phyloP scores from a whole-genome alignment of 2,888 invertebrate genomes.

The Conomelus anceps region DNA sequence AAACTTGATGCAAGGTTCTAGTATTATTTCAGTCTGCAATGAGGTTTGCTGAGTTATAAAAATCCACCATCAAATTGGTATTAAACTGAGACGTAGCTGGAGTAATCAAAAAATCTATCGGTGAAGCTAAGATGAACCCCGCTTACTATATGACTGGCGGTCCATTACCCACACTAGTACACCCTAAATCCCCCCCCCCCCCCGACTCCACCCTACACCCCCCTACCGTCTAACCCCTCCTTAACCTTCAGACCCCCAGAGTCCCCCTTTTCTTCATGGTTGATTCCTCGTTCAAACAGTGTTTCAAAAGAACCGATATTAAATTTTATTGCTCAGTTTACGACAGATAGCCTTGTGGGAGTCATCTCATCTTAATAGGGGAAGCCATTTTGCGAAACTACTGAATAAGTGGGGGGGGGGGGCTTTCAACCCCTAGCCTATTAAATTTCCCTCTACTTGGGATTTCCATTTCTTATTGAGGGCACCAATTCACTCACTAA shows the following conservation, averaged over 20 bases:
- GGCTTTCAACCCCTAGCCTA: too few species aligned
- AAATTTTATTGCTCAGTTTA: background rate
- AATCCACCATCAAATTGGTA: background rate
- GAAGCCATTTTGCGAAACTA: background rate
- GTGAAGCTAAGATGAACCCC: background rate
- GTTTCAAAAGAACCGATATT: background rate
- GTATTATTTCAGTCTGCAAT: background rate
- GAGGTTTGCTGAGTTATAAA: background rate
- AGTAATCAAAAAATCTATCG: background rate
- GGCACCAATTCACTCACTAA: background rate
- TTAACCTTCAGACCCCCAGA: too few species aligned
- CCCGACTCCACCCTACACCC: background rate
- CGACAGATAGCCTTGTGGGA: background rate
- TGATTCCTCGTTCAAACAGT: background rate
- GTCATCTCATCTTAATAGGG: background rate
- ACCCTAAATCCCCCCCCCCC: background rate
- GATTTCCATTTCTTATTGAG: background rate
- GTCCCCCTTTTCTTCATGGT: background rate
- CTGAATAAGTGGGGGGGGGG: background rate
- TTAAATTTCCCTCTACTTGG: too few species aligned
- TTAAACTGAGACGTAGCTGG: background rate
- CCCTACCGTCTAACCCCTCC: too few species aligned
- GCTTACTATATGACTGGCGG: too few species aligned
- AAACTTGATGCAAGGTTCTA: too few species aligned
- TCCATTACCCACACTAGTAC: background rate